phyloP scores from a whole-genome alignment of 2,797 vertebrate species.

The Microcaecilia unicolor region DNA sequence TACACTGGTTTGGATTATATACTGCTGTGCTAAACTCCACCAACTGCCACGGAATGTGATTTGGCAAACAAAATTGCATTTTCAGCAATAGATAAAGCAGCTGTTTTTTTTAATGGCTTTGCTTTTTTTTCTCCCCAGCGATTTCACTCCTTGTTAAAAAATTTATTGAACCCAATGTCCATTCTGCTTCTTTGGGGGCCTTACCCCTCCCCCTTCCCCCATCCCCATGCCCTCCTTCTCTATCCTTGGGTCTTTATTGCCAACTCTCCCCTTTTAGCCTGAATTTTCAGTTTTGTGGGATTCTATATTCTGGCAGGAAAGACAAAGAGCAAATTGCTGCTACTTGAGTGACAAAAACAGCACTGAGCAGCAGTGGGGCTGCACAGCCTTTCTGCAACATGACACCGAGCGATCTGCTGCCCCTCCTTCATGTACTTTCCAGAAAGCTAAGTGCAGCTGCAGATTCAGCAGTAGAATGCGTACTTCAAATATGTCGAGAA shows the following conservation, averaged over 20 bases:
- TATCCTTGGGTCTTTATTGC: too few relatives aligned
- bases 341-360: conserved; percentile 32
- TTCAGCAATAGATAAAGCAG: too few relatives aligned
- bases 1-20: too few relatives aligned
- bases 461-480: conserved; percentile 9
- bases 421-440: conserved; percentile 27
- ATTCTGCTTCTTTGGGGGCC: conserved; percentile 10
- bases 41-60: too few relatives aligned
- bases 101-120: too few relatives aligned
- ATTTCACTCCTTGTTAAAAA: not conserved
- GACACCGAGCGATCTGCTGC: conserved; percentile 28
- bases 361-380: conserved; percentile 19
- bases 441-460: conserved; percentile 22
- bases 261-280: conserved; percentile 16
- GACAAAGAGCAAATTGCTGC: conserved; percentile 31
- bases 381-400: conserved; percentile 35
- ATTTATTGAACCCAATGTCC: not conserved
- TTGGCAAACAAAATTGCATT: too few relatives aligned
- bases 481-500: too few relatives aligned
- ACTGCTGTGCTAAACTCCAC: too few relatives aligned
- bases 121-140: not conserved
- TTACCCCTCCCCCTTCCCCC: conserved; percentile 19
- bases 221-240: conserved; percentile 14
- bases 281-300: conserved; percentile 32
- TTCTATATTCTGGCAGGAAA: conserved; percentile 29